Conservation (phyloP, 2,888 invertebrate genomes). For the Lasioglossum vierecki region DNA sequence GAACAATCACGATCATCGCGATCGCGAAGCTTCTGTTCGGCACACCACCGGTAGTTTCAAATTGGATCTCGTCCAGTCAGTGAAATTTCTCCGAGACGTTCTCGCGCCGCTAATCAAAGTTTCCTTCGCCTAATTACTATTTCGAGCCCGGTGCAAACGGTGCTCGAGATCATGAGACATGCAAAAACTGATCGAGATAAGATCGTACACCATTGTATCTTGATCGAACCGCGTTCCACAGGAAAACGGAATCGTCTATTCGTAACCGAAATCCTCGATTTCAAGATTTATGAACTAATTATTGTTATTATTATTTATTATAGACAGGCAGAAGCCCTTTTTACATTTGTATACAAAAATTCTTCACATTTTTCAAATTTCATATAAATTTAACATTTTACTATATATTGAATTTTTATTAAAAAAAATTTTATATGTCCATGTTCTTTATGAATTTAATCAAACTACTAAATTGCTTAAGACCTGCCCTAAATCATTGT, state of each 20-base stretch:
- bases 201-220: background rate
- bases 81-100: constrained; percentile 1
- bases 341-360: too few species aligned
- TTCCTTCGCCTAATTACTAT: background rate
- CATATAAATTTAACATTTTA: too few species aligned
- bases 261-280: background rate
- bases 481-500: too few species aligned
- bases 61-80: background rate
- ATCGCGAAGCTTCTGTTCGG: background rate
- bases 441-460: too few species aligned
- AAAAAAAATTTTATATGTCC: too few species aligned
- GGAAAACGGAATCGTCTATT: background rate
- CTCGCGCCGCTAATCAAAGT: background rate
- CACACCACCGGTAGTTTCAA: background rate
- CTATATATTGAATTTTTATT: too few species aligned
- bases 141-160: background rate
- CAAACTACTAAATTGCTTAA: too few species aligned
- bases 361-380: too few species aligned
- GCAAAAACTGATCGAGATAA: background rate
- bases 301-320: too few species aligned
- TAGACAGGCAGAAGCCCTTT: too few species aligned
- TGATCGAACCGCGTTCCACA: too few species aligned
- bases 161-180: background rate
- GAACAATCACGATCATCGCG: constrained; percentile 1
- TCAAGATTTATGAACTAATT: too few species aligned